Percentiles rank a stretch among this genome's conserved stretches.
phyloP scores from a whole-genome alignment of 2,113 vertebrate species.

The Xiphias gladius region DNA sequence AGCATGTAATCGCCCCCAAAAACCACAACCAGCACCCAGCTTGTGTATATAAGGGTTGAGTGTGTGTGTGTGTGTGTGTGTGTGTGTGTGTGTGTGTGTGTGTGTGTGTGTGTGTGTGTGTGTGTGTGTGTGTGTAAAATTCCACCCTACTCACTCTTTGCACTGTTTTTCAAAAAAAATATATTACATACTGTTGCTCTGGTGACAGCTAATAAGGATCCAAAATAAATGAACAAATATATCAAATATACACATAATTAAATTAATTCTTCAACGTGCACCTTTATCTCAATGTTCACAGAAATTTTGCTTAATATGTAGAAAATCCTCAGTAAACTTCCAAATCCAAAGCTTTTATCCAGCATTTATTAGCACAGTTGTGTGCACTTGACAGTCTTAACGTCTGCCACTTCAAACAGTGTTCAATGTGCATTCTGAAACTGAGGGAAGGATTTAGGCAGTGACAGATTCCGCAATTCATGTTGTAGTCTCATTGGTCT shows the following conservation, averaged over 20 bases:
- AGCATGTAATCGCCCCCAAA: not conserved
- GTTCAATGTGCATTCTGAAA: constrained; percentile 22
- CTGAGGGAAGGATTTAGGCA: not conserved
- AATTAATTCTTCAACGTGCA: constrained; percentile 1
- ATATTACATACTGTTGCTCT: not conserved
- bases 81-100: constrained; percentile 1
- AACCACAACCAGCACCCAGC: constrained; percentile 6
- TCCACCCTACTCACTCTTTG: constrained; percentile 8
- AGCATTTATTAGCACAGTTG: constrained; percentile 49
- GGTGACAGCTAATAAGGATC: constrained; percentile 30
- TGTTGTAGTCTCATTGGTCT: not conserved
- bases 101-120: constrained; percentile 2
- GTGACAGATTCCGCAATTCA: not conserved
- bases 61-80: constrained; percentile 2
- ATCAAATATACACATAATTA: constrained; percentile 10
- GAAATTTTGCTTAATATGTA: constrained; percentile 21
- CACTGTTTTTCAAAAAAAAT: not conserved
- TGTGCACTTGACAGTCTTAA: constrained; percentile 34
- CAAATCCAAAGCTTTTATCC: constrained; percentile 41
- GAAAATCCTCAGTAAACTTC: constrained; percentile 39
- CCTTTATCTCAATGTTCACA: constrained; percentile 52
- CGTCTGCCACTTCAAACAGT: constrained; percentile 18
- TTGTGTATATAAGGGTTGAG: constrained; percentile 29
- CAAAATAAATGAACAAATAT: constrained; percentile 7
- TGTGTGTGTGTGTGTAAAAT: constrained; percentile 8